These are phyloP conservation scores for Oreochromis niloticus DNA, from an alignment of 2,113 vertebrate species.

Conservation along the genomic window DNA sequence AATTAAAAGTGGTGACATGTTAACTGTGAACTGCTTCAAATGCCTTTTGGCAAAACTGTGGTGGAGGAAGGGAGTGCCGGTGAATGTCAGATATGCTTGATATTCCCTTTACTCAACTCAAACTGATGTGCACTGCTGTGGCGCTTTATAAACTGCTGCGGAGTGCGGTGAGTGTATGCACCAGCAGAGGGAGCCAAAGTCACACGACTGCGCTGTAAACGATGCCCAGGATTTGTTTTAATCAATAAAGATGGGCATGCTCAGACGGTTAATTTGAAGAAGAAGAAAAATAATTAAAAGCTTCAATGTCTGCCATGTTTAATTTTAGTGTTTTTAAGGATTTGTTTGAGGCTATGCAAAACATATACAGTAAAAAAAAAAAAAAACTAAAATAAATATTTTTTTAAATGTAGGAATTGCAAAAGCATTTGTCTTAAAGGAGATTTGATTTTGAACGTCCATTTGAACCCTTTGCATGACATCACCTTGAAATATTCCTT, in stretches of 20 bases:
- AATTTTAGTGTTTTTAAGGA: background rate
- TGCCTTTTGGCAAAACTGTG: background rate
- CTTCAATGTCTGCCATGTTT: background rate
- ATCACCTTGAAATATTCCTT: background rate
- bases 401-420: background rate
- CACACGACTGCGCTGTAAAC: background rate
- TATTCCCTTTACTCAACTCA: background rate
- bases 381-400: background rate
- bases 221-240: background rate
- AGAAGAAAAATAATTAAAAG: background rate
- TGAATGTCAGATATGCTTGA: background rate
- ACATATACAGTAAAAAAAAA: background rate
- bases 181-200: constrained; percentile 67
- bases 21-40: background rate
- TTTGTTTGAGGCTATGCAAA: background rate
- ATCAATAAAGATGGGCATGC: background rate
- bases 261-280: background rate
- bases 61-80: background rate
- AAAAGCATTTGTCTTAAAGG: background rate
- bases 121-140: background rate
- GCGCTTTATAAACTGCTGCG: background rate
- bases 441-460: background rate
- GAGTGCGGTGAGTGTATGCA: constrained; percentile 21
- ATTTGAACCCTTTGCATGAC: background rate
- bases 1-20: background rate